These are phyloP conservation scores for Trichechus manatus DNA, from an alignment of 2,113 vertebrate genomes.

Conservation along the genomic window DNA sequence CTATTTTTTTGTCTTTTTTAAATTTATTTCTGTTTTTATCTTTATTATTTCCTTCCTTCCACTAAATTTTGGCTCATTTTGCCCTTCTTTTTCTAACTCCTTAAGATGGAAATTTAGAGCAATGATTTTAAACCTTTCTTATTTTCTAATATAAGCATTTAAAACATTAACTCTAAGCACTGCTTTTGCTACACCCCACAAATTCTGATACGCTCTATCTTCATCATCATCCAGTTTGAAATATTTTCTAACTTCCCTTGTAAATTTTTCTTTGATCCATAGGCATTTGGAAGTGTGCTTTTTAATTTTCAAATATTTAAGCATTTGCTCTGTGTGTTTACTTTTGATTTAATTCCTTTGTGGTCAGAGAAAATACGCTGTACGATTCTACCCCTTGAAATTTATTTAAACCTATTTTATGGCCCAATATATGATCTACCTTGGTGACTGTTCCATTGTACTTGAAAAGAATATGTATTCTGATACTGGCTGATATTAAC, in stretches of 20 bases:
- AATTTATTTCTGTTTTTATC: no score
- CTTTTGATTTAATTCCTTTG: neutral
- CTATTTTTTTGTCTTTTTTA: neutral
- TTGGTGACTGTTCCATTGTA: neutral
- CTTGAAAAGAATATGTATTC: neutral
- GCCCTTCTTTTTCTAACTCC: constrained; percentile 1
- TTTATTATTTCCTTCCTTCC: neutral
- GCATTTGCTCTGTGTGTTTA: neutral
- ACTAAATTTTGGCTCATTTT: neutral
- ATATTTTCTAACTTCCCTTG: neutral
- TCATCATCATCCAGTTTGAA: neutral
- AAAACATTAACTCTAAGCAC: constrained; percentile 21
- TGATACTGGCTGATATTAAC: neutral
- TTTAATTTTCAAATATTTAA: neutral
- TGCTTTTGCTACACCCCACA: neutral
- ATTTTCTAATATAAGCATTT: constrained; percentile 17
- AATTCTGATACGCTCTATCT: no score
- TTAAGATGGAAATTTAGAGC: neutral
- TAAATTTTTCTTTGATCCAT: constrained; percentile 1
- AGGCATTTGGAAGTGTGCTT: neutral
- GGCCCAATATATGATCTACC: neutral
- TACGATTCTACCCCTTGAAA: neutral
- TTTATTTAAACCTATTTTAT: neutral
- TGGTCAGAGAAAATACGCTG: neutral
- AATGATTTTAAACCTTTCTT: neutral